Base-by-base conservation (phyloP, 2,888 invertebrate species). In the Drosophila kambysellisi region DNA sequence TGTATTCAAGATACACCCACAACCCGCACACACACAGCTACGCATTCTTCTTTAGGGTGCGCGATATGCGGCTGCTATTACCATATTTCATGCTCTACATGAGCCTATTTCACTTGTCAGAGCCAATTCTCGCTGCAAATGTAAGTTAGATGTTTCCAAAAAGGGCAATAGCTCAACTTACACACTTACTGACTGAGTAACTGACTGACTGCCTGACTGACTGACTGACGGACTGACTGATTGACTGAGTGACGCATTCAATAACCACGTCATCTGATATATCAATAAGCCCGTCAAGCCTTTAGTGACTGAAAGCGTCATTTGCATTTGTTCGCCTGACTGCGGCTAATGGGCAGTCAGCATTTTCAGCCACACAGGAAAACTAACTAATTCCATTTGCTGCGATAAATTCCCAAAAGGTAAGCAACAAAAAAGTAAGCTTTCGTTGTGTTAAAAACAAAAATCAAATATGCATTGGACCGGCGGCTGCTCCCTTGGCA, bases 11-110 rank as follows among this genome's bases (percentile, higher is more conserved):
- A 37, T 46, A 48, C 50, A 30, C 15, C 30, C 50, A 56, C 60
- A 60, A 60, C 25, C 12, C 54, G 37, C 51, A 54, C 43, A 53
- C 35, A 58, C 53, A 63, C 33, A 20, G 20, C 12, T 11, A 53
- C 56, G 30, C 30, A 41, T 5, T 30, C 52, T 41, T 35, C 32
- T 17, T 59, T 50, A 53, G 43, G 15, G 20, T 29, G 63, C 41
- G 52, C 54, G 56, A 39, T 51, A 20, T 51, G 46, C 48, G 29
- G 3, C 20, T 46, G 78, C 83, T 76, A 83, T 86, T 86, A 88
- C 81, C 88, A 89, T 87, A 87, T 85, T 85, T 87, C 86, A 87
- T 87, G 86, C 90, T 74, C 81, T 74, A 69, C 79, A 79, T 70
- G 79, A 70, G 81, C 74, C 89, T 76, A 81, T 83, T 88, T 74